Conservation (phyloP, 1,140 invertebrate species). For the Chelonus insularis region DNA sequence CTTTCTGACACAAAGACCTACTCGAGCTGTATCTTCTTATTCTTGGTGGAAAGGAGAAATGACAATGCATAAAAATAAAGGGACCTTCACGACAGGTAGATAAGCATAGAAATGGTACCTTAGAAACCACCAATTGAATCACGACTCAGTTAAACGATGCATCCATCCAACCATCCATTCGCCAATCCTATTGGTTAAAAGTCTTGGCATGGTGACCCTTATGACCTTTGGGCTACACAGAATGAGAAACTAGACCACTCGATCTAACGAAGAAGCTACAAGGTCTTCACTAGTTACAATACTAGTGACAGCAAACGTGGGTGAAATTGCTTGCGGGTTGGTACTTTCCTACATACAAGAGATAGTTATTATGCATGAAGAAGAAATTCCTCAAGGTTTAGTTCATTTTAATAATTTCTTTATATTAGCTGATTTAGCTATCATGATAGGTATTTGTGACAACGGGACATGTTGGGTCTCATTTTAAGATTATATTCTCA, state of each 20-base stretch:
- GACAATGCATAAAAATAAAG: slow-evolving; percentile 12
- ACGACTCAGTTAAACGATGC: background rate
- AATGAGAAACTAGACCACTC: slow-evolving; percentile 38
- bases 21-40: slow-evolving; percentile 35
- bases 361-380: no score
- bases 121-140: slow-evolving; percentile 11
- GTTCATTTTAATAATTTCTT: no score
- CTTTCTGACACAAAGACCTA: slow-evolving; percentile 60
- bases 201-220: slow-evolving; percentile 39
- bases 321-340: no score
- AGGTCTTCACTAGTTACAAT: background rate
- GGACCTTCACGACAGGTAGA: slow-evolving; percentile 25
- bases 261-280: slow-evolving; percentile 19
- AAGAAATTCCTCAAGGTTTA: no score
- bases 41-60: background rate
- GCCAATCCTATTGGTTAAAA: slow-evolving; percentile 15
- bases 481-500: no score
- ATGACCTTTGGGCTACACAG: slow-evolving; percentile 33
- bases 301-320: background rate
- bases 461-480: no score
- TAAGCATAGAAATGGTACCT: background rate
- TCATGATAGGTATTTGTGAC: no score
- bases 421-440: no score
- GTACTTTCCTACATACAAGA: no score
- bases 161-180: background rate